Conservation (phyloP, 2,888 invertebrate species). For the Chrysolina haemoptera region DNA sequence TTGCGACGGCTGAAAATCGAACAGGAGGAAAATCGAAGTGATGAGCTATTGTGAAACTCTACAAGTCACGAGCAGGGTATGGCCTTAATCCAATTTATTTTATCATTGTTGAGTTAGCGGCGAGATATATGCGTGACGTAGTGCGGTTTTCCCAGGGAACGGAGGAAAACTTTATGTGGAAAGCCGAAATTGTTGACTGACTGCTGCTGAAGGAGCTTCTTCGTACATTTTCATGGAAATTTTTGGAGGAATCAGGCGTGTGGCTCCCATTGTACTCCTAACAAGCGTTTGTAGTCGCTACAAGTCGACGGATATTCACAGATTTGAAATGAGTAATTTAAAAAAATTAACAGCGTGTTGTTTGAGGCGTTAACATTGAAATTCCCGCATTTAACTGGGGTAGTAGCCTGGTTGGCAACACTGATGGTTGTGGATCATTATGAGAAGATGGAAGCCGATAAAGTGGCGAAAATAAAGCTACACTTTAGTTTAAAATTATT, state of each 20-base stretch:
- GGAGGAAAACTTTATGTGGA: constrained; percentile 27
- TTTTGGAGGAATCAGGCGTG: not conserved
- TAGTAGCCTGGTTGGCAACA: too few species aligned
- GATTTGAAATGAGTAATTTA: not conserved
- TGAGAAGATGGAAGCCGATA: too few species aligned
- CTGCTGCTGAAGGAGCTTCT: constrained; percentile 13
- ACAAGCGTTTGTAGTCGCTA: not conserved
- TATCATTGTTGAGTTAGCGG: constrained; percentile 69
- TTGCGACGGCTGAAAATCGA: constrained; percentile 54
- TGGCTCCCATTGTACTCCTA: not conserved
- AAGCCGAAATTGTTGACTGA: constrained; percentile 22
- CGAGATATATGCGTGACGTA: constrained; percentile 45
- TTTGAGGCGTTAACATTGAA: too few species aligned
- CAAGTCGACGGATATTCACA: not conserved
- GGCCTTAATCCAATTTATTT: constrained; percentile 71
- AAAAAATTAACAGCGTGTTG: too few species aligned
- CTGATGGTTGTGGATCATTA: too few species aligned
- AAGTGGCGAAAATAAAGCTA: too few species aligned
- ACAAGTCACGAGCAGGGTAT: constrained; percentile 68
- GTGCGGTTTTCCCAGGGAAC: constrained; percentile 47
- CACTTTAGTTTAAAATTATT: too few species aligned
- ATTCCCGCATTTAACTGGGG: too few species aligned
- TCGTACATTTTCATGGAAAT: constrained; percentile 7
- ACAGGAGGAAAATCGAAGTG: constrained; percentile 61
- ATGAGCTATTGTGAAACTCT: constrained; percentile 70